phyloP scores from a whole-genome alignment of 2,113 vertebrate species.

The Calonectris borealis region DNA sequence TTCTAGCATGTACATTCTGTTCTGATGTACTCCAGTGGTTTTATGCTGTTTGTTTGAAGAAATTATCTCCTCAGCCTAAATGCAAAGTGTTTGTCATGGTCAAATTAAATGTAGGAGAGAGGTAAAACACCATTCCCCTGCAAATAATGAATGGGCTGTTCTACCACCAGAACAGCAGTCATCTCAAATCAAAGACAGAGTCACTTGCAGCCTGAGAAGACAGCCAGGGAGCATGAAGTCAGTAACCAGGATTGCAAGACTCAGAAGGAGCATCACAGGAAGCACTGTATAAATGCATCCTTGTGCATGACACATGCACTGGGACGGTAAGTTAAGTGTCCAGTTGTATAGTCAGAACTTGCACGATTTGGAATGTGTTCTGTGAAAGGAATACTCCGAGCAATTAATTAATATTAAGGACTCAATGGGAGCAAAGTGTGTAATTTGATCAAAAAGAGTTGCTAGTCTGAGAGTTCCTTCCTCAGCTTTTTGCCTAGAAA shows the following conservation, averaged over 20 bases:
- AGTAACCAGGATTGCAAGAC: neutral
- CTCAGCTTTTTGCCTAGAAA: neutral
- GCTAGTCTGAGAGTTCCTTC: neutral
- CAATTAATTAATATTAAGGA: neutral
- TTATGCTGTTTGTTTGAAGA: neutral
- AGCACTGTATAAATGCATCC: neutral
- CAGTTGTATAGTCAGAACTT: neutral
- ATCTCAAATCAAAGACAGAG: neutral
- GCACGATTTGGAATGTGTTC: neutral
- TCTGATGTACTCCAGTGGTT: neutral
- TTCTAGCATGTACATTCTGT: neutral
- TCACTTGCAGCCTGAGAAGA: neutral
- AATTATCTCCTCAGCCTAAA: neutral
- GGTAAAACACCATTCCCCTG: neutral
- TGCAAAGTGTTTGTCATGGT: neutral
- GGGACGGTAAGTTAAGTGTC: neutral
- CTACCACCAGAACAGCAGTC: neutral
- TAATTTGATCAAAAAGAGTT: neutral
- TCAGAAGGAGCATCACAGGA: neutral
- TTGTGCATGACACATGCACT: neutral
- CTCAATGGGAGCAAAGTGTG: neutral
- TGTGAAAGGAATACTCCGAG: neutral
- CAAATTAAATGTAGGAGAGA: neutral
- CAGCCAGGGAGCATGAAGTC: neutral
- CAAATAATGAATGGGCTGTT: neutral